Percentiles rank a stretch among this genome's conserved stretches.
These are phyloP conservation scores for Ciconia nigra DNA, from an alignment of 2,797 vertebrate species.

Conservation along the genomic window DNA sequence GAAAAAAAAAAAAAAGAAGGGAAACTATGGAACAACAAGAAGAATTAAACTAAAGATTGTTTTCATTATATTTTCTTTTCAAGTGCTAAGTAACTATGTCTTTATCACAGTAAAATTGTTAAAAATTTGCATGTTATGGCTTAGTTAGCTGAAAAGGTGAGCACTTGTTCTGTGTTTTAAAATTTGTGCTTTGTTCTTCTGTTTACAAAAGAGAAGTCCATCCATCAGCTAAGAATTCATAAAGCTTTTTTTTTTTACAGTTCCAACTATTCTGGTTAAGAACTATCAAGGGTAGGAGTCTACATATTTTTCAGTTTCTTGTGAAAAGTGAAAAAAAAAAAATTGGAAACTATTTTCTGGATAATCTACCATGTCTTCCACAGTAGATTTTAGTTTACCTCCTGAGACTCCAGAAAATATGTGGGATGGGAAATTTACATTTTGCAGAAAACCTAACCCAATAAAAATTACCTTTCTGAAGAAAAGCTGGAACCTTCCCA, in stretches of 20 bases:
- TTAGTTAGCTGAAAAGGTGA: neutral
- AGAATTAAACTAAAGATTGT: neutral
- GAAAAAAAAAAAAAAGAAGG: neutral
- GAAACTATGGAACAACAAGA: neutral
- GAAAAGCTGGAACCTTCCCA: neutral
- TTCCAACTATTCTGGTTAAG: neutral
- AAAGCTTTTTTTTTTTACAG: neutral
- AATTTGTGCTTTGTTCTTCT: neutral
- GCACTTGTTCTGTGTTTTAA: neutral
- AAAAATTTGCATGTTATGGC: neutral
- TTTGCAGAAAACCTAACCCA: neutral
- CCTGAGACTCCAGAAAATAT: neutral
- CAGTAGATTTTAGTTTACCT: neutral
- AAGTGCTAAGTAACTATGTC: neutral
- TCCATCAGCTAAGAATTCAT: neutral
- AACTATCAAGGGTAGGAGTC: neutral
- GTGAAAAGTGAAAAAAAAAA: neutral
- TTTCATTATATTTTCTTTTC: neutral
- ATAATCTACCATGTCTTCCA: neutral
- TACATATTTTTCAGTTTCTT: neutral
- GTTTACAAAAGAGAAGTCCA: neutral
- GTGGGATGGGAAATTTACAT: neutral
- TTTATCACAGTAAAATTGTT: neutral
- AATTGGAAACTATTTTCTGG: neutral
- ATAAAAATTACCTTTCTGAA: neutral